Evolutionary conservation across 2,797 vertebrate species (phyloP).

Genomic region (Tenualosa ilisha): DNA sequence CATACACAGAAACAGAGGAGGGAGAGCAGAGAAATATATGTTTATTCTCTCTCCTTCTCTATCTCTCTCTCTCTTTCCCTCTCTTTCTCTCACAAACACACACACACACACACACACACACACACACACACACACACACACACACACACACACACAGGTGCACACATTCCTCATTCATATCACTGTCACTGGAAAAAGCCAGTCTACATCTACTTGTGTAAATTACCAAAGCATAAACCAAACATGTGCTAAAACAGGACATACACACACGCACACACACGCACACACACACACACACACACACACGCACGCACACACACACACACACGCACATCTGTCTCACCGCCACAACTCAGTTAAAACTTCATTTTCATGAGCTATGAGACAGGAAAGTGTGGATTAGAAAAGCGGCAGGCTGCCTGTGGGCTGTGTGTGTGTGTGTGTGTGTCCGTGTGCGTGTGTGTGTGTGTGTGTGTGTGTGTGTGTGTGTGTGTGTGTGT

Average conservation of each 20-base stretch:
- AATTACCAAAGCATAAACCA: not conserved
- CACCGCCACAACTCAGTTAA: slow-evolving; percentile 1
- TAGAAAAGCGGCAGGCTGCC: not conserved
- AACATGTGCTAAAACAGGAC: not conserved
- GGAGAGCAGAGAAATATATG: too few species aligned
- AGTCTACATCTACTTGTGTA: not conserved
- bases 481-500: not conserved
- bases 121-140: not conserved
- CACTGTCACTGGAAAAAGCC: not conserved
- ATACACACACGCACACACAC: slow-evolving; percentile 12
- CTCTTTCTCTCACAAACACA: not conserved
- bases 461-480: not conserved
- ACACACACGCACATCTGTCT: not conserved
- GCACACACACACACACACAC: not conserved
- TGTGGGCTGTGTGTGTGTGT: not conserved
- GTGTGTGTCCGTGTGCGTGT: not conserved
- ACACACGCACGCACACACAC: slow-evolving; percentile 1
- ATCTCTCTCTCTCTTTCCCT: not conserved
- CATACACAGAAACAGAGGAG: not conserved
- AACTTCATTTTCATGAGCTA: slow-evolving; percentile 7
- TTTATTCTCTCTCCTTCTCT: not conserved
- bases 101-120: not conserved
- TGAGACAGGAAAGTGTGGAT: slow-evolving; percentile 4
- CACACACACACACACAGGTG: not conserved
- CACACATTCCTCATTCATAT: not conserved